Evolutionary conservation across 1,140 invertebrate species (phyloP).

Genomic region (Pseudomyrmex cubaensis): DNA sequence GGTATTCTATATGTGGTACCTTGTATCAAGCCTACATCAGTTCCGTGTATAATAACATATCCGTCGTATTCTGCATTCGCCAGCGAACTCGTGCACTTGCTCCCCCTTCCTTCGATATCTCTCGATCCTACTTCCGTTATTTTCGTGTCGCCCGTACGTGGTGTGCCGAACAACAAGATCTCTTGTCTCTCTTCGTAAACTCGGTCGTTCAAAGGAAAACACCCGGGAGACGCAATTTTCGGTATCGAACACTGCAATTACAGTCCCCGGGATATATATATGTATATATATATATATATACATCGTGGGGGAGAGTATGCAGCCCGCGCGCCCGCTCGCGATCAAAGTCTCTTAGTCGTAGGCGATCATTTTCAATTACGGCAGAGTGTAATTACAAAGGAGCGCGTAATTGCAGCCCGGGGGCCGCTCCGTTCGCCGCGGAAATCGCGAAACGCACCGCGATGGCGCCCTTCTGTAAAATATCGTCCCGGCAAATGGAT

Average conservation of each 20-base stretch:
- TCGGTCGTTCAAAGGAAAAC: conserved; percentile 2
- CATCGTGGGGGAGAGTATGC: conserved; percentile 46
- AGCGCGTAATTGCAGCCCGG: conserved; percentile 57
- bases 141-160: not conserved
- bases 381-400: conserved; percentile 58
- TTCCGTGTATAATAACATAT: conserved; percentile 66
- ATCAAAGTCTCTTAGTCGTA: conserved; percentile 59
- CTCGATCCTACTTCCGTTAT: not conserved
- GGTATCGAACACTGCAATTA: conserved; percentile 32
- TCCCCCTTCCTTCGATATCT: not conserved
- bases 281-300: not conserved
- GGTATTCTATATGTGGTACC: conserved; percentile 47
- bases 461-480: conserved; percentile 32
- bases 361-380: conserved; percentile 61
- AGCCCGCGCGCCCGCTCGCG: conserved; percentile 20
- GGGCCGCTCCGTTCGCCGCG: conserved; percentile 43
- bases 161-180: not conserved
- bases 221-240: conserved; percentile 39
- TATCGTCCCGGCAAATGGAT: conserved; percentile 53
- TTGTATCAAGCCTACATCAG: conserved; percentile 60
- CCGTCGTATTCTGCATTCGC: conserved; percentile 21
- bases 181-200: not conserved
- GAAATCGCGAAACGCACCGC: conserved; percentile 53
- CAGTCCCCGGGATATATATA: not conserved
- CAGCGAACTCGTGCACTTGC: not conserved